phyloP scores from a whole-genome alignment of 2,888 invertebrate species.

The Eupithecia exiguata region DNA sequence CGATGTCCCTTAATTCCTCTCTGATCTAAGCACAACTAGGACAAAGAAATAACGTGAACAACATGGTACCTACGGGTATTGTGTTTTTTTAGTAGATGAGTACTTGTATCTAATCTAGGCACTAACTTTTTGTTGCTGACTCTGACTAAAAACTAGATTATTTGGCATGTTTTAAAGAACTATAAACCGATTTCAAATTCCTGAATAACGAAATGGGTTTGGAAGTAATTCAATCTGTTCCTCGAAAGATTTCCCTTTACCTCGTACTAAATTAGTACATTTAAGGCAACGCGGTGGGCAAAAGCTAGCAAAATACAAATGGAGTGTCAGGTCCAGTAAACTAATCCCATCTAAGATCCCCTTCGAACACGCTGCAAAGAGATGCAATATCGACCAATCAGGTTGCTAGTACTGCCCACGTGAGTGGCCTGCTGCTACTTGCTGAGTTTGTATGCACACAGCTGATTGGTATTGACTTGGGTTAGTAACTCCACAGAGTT shows the following conservation, averaged over 20 bases:
- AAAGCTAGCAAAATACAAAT: not conserved
- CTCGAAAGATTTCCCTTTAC: no score
- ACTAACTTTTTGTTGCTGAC: not conserved
- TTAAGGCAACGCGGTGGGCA: not conserved
- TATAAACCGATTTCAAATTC: no score
- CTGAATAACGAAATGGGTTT: no score
- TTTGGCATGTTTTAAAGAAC: no score
- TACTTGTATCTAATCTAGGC: not conserved
- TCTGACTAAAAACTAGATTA: not conserved
- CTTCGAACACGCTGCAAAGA: not conserved
- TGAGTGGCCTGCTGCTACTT: not conserved
- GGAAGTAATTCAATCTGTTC: no score
- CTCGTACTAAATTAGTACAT: not conserved
- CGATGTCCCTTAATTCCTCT: constrained; percentile 13
- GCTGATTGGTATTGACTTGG: constrained; percentile 12
- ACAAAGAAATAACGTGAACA: constrained; percentile 23
- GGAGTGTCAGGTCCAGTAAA: not conserved
- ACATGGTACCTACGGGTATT: constrained; percentile 3
- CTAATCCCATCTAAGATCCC: not conserved
- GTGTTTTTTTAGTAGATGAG: constrained; percentile 22
- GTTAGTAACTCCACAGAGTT: not conserved
- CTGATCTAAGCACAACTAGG: constrained; percentile 27
- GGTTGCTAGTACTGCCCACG: not conserved
- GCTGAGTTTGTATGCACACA: not conserved
- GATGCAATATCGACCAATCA: constrained; percentile 2